Conservation (phyloP, 2,888 invertebrate species). For the Endomychus coccineus region DNA sequence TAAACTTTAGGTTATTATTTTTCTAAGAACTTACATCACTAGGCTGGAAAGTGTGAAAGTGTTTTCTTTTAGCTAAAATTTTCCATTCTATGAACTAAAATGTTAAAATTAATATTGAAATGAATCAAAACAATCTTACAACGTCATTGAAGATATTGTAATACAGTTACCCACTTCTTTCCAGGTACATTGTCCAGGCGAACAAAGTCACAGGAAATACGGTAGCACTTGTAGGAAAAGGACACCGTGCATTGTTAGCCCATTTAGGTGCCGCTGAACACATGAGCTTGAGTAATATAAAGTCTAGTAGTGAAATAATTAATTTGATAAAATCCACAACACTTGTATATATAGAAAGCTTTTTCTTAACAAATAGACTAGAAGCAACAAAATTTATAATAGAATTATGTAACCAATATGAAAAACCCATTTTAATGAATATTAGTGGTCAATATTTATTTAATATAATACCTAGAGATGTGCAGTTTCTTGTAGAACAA, state of each 20-base stretch:
- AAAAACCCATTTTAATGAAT: conserved; percentile 23
- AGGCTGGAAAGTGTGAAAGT: too few species aligned
- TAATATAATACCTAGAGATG: conserved; percentile 36
- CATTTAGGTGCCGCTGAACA: conserved; percentile 50
- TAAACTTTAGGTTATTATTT: too few species aligned
- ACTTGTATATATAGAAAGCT: conserved; percentile 54
- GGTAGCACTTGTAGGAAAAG: conserved; percentile 45
- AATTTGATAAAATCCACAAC: conserved; percentile 31
- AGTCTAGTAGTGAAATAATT: conserved; percentile 11
- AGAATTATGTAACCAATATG: conserved; percentile 37
- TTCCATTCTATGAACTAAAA: too few species aligned
- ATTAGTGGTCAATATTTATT: conserved; percentile 35
- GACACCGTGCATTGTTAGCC: conserved; percentile 46
- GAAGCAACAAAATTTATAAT: conserved; percentile 44
- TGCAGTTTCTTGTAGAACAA: conserved; percentile 43
- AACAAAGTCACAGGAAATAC: conserved; percentile 46
- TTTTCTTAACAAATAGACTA: conserved; percentile 48
- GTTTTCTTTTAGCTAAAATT: too few species aligned
- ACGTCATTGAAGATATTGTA: neutral
- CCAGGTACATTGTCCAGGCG: conserved; percentile 33
- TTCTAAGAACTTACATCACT: too few species aligned
- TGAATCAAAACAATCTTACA: conserved; percentile 1
- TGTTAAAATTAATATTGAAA: conserved; percentile 7
- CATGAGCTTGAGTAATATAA: conserved; percentile 37
- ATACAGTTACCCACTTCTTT: conserved; percentile 14